Percentiles rank a stretch among this genome's conserved stretches.
These are phyloP conservation scores for Petroica traversi DNA, from an alignment of 2,113 vertebrate genomes.

Conservation along the genomic window DNA sequence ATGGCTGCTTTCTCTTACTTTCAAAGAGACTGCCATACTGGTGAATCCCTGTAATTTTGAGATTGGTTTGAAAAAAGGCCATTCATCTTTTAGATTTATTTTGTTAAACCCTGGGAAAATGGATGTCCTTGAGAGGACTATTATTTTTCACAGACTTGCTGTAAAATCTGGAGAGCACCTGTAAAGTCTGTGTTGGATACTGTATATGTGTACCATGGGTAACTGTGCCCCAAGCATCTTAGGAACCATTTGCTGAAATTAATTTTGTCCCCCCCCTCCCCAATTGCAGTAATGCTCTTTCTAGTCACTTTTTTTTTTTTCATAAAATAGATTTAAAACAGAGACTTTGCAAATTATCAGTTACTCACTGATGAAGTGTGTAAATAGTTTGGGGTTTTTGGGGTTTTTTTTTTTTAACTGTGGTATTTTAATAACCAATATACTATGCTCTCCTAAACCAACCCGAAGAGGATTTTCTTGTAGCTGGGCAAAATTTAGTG, in stretches of 20 bases:
- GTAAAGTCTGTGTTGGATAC: not conserved
- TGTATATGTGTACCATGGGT: rapidly evolving
- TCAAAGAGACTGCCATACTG: not conserved
- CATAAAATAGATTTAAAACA: not conserved
- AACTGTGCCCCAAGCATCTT: not conserved
- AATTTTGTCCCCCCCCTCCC: too few species aligned
- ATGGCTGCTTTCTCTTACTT: not conserved
- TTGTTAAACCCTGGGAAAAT: not conserved
- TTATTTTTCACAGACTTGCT: not conserved
- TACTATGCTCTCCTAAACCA: not conserved
- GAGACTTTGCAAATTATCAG: not conserved
- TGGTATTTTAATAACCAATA: not conserved
- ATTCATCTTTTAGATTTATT: not conserved
- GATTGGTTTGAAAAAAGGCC: not conserved
- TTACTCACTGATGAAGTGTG: not conserved
- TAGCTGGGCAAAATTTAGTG: not conserved
- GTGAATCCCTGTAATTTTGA: not conserved
- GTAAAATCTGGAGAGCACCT: not conserved
- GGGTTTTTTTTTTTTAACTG: not conserved
- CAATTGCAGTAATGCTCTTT: not conserved
- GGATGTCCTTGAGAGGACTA: not conserved
- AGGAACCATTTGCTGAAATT: not conserved
- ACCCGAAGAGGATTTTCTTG: not conserved
- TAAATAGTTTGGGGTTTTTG: not conserved
- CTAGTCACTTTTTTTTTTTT: not conserved